A percentile compares a stretch with the other conserved stretches of the same genome.
phyloP scores from a whole-genome alignment of 2,113 vertebrate species.

The Vidua macroura region DNA sequence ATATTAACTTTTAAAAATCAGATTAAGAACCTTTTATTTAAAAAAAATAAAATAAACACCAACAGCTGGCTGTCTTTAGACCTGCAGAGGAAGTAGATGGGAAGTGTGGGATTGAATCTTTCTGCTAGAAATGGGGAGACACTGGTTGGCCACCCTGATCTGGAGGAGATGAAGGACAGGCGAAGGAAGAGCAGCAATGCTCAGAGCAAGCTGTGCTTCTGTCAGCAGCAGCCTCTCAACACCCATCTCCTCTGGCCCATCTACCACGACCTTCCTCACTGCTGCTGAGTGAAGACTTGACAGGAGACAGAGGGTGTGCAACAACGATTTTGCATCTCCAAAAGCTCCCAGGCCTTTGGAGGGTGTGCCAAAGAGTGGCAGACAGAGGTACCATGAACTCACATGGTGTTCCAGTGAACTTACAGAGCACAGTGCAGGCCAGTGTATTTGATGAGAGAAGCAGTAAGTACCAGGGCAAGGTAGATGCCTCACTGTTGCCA shows the following conservation, averaged over 20 bases:
- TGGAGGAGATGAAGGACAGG: neutral
- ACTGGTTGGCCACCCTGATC: neutral
- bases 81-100: neutral
- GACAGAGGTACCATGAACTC: neutral
- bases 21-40: neutral
- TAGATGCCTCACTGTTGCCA: accelerated
- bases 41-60: neutral
- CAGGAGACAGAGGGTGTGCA: neutral
- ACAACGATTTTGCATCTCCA: neutral
- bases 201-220: neutral
- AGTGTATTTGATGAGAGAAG: neutral
- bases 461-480: accelerated
- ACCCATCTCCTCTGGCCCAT: neutral
- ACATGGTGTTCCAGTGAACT: neutral
- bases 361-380: neutral
- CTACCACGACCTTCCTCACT: accelerated
- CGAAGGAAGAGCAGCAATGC: neutral
- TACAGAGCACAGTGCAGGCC: accelerated
- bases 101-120: neutral
- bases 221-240: neutral
- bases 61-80: neutral
- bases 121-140: neutral
- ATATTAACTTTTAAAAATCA: neutral
- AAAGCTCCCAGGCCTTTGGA: neutral
- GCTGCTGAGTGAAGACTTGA: neutral